A percentile compares a stretch with the other conserved stretches of the same genome.
Evolutionary conservation across 92 coral and sea anemone genomes (phyloP).

Genomic region (Siderastrea radians): DNA sequence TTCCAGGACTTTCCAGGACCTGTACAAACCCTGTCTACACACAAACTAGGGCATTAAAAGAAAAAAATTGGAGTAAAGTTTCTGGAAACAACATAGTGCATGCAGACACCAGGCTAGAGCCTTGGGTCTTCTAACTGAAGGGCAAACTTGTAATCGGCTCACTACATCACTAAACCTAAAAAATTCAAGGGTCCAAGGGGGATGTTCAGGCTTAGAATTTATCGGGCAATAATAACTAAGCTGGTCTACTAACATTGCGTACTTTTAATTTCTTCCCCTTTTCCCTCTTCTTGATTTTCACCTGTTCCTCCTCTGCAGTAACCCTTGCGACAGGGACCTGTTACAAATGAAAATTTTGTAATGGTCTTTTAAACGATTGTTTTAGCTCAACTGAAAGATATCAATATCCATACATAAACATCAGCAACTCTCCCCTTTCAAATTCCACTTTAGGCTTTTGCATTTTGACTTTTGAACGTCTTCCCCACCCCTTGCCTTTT

Average conservation of each 20-base stretch:
- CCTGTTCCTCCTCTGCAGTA: neutral
- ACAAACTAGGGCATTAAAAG: neutral
- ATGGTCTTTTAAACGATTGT: neutral
- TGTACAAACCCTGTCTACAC: neutral
- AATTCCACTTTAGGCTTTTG: conserved; percentile 1
- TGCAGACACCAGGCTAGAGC: too few species aligned
- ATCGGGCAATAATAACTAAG: conserved; percentile 15
- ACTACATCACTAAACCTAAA: too few species aligned
- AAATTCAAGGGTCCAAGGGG: too few species aligned
- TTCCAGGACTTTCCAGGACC: too few species aligned
- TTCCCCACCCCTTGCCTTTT: neutral
- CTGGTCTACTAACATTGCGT: neutral
- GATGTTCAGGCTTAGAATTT: neutral
- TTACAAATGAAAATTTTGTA: neutral
- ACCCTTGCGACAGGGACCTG: neutral
- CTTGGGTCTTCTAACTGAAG: too few species aligned
- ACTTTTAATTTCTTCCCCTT: neutral
- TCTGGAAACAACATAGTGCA: too few species aligned
- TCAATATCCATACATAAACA: conserved; percentile 10
- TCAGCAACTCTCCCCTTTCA: neutral
- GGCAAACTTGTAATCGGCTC: too few species aligned
- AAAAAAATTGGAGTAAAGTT: neutral
- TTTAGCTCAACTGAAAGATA: conserved; percentile 16
- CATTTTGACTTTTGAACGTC: conserved; percentile 15
- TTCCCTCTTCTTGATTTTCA: neutral